phyloP scores from a whole-genome alignment of 2,888 invertebrate genomes.

The Hedychridium roseum region DNA sequence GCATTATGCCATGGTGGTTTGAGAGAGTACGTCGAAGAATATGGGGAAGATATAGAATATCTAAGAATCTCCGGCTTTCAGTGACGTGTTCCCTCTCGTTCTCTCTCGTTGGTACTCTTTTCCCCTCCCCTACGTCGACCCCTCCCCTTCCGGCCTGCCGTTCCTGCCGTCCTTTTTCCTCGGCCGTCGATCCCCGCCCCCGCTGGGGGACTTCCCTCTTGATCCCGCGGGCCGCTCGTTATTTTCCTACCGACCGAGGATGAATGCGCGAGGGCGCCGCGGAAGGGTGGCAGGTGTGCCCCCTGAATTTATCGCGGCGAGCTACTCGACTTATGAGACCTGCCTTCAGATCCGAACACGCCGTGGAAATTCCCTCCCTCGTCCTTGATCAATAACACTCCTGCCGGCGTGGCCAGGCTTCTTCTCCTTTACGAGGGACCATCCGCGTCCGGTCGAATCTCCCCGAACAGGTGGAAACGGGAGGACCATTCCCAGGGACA shows the following conservation, averaged over 20 bases:
- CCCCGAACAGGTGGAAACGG: too few relatives aligned
- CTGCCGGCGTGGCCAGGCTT: too few relatives aligned
- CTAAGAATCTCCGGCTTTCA: conserved; percentile 49
- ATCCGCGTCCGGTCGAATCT: too few relatives aligned
- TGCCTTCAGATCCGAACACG: too few relatives aligned
- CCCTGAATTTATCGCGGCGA: conserved; percentile 42
- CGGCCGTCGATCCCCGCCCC: not conserved
- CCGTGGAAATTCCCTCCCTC: too few relatives aligned
- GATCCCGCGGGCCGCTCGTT: conserved; percentile 8
- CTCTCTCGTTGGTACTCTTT: not conserved
- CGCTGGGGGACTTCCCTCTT: conserved; percentile 21
- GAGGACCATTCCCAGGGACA: too few relatives aligned
- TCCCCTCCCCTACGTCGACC: not conserved
- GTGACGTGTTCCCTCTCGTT: conserved; percentile 29
- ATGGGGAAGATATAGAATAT: conserved; percentile 50
- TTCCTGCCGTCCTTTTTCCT: not conserved
- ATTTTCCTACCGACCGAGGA: conserved; percentile 23
- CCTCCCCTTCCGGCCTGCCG: conserved; percentile 7
- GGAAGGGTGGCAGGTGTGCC: conserved; percentile 43
- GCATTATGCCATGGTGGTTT: too few relatives aligned
- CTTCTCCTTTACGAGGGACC: too few relatives aligned
- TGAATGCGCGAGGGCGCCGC: conserved; percentile 39
- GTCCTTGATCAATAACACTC: too few relatives aligned
- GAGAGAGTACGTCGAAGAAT: too few relatives aligned
- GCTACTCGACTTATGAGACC: conserved; percentile 39